Evolutionary conservation across 2,797 vertebrate species (phyloP), one percentile per base, ranked within the genome.

Genomic region (Brachyrhaphis roseni): DNA sequence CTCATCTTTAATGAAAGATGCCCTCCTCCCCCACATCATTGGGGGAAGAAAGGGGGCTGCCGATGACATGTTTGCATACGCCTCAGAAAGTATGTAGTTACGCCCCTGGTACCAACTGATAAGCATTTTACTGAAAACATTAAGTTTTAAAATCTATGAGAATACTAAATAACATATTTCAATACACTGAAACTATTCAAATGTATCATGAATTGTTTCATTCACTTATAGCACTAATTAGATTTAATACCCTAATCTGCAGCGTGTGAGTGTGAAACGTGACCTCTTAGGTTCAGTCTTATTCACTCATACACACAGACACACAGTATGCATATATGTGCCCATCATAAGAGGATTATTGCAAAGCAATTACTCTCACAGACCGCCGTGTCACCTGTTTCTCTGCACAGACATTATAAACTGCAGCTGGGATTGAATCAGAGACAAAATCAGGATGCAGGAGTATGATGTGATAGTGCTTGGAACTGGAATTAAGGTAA

Each of bases 401-500:
- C 57, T 82, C 31, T 20, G 49, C 75, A 75, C 51, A 78, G 36
- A 76, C n/a, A 39, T 70, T 31, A n/a, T 31, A 41, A 71, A 53
- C 46, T 73, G 55, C 18, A 12, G 51, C 64, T 41, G 34, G 74
- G 26, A 53, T 46, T 49, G 57, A 47, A 74, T 34, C 16, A 62
- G 18, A 72, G 5, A 70, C 34, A 43, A 62, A n/a, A 59, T 71
- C 49, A 88, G 55, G 41, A 95, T 96, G 96, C 76, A 95, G 87
- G 93, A 96, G 80, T 96, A 94, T 92, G 96, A 96, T 84, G 74
- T 96, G 28, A 95, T 96, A 59, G 94, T 96, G n/a, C 93, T 96
- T 66, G 96, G 95, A 76, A 96, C 96, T 55, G 95, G 95, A 82
- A 89, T 95, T 2, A 96, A 96, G 95, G 96, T 96, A 93, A 90